phyloP scores from a whole-genome alignment of 1,140 invertebrate genomes.

The Gonioctena quinquepunctata region DNA sequence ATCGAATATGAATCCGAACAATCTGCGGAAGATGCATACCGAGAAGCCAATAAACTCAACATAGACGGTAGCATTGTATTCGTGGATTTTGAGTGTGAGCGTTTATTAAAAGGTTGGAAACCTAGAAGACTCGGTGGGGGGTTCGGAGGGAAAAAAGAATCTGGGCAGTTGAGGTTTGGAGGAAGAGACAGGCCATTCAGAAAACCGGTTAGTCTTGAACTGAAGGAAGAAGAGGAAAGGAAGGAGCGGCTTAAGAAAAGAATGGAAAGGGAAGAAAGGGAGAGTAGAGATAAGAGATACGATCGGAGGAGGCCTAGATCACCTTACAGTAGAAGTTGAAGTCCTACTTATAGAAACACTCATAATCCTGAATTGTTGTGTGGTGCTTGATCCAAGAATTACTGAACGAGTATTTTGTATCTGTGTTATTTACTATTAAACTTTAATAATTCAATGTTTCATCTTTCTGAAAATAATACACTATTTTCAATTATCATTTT shows the following conservation, averaged over 20 bases:
- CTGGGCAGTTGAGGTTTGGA: constrained; percentile 87
- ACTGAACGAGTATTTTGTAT: too few species aligned
- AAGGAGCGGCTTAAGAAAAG: constrained; percentile 7
- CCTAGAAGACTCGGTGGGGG: constrained; percentile 85
- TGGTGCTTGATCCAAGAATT: too few species aligned
- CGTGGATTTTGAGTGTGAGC: constrained; percentile 71
- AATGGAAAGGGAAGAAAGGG: constrained; percentile 11
- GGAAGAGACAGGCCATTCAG: constrained; percentile 75
- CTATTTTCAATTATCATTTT: too few species aligned
- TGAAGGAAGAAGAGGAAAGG: constrained; percentile 37
- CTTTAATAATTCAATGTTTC: too few species aligned
- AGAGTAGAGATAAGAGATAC: background rate
- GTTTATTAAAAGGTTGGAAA: constrained; percentile 76
- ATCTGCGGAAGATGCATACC: constrained; percentile 65
- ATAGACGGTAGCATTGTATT: constrained; percentile 67
- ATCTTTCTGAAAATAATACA: too few species aligned
- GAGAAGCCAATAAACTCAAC: constrained; percentile 60
- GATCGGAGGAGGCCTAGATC: background rate
- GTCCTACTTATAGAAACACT: too few species aligned
- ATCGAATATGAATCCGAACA: constrained; percentile 73
- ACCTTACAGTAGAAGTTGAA: constrained; percentile 10
- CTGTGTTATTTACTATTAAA: too few species aligned
- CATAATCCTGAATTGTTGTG: too few species aligned
- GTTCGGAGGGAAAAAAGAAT: constrained; percentile 85
- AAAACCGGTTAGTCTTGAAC: constrained; percentile 61